Evolutionary conservation across 2,113 vertebrate genomes (phyloP).

Genomic region (Coregonus clupeaformis): DNA sequence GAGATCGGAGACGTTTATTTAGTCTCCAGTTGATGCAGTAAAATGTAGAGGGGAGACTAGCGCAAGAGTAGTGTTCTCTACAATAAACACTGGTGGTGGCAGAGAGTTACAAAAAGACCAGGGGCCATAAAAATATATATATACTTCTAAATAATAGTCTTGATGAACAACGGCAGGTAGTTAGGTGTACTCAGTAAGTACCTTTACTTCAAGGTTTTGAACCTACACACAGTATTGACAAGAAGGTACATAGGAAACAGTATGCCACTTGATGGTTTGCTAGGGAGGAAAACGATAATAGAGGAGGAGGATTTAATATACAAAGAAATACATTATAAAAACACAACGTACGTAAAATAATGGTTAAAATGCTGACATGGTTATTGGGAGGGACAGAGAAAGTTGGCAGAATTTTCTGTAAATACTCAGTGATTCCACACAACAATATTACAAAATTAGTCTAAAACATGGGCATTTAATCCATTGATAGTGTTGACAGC

Average conservation of each 20-base stretch:
- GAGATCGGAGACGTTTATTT: neutral
- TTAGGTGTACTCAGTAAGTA: constrained; percentile 1
- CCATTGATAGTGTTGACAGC: constrained; percentile 47
- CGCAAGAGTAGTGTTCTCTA: neutral
- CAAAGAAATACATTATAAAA: constrained; percentile 57
- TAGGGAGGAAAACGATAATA: constrained; percentile 38
- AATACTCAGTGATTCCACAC: constrained; percentile 20
- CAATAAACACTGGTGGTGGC: neutral
- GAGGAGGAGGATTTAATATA: constrained; percentile 54
- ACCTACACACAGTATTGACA: constrained; percentile 27
- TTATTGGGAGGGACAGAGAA: constrained; percentile 24
- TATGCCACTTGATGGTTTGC: constrained; percentile 63
- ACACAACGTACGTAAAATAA: constrained; percentile 35
- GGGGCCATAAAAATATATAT: neutral
- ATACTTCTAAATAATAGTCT: neutral
- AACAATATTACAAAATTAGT: constrained; percentile 18
- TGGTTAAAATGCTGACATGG: constrained; percentile 21
- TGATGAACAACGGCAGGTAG: constrained; percentile 3
- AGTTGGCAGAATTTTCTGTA: constrained; percentile 3
- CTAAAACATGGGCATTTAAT: constrained; percentile 39
- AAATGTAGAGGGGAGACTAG: neutral
- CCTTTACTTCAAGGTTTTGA: constrained; percentile 22
- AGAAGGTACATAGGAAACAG: constrained; percentile 52
- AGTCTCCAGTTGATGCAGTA: neutral
- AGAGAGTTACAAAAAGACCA: constrained; percentile 1